These are phyloP conservation scores for Eudiplozoon nipponicum DNA, from an alignment of 2,888 invertebrate genomes.

Conservation along the genomic window DNA sequence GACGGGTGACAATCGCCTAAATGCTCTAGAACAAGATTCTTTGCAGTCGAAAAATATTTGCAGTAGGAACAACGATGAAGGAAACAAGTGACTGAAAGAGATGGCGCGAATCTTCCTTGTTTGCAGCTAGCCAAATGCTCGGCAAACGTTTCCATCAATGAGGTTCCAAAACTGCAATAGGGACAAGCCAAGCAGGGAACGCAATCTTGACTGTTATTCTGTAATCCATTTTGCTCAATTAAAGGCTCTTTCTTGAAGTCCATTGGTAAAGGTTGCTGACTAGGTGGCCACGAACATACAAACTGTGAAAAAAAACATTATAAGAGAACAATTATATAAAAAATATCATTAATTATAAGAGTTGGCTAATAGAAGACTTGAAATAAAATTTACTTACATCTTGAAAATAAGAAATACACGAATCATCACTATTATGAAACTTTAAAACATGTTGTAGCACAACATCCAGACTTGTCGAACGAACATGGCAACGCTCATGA, in stretches of 20 bases:
- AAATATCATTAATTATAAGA: background rate
- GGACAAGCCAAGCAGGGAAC: too few relatives aligned
- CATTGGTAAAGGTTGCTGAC: background rate
- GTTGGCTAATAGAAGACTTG: background rate
- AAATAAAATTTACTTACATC: conserved; percentile 2
- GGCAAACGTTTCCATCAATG: background rate
- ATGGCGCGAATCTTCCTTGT: background rate
- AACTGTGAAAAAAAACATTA: conserved; percentile 1
- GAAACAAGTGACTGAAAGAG: background rate
- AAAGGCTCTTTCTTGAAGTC: too few relatives aligned
- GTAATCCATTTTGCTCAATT: too few relatives aligned
- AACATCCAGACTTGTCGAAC: background rate
- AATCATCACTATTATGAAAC: background rate
- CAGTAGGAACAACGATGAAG: background rate
- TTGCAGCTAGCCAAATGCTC: background rate
- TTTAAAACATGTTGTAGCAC: background rate
- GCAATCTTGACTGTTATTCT: too few relatives aligned
- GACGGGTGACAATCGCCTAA: background rate
- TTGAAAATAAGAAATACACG: background rate
- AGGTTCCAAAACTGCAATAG: background rate
- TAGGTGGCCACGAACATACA: conserved; percentile 1
- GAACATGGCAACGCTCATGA: background rate
- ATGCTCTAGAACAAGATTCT: background rate
- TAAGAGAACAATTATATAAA: background rate
- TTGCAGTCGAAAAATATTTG: background rate